Conservation (phyloP, 2,888 invertebrate species). For the Eristalinus sepulchralis region DNA sequence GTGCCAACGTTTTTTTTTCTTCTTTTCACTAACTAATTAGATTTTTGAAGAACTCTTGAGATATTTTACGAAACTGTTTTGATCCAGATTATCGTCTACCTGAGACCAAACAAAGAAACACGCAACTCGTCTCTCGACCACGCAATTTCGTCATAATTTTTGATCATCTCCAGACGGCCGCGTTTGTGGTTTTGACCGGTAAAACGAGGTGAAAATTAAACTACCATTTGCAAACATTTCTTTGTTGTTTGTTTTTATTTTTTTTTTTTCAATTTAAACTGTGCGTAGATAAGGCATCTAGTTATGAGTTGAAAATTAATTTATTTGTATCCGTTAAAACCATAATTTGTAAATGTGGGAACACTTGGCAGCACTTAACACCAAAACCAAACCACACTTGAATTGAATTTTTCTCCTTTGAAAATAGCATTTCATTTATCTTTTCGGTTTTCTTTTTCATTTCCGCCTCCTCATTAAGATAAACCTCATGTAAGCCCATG, state of each 20-base stretch:
- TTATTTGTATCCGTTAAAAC: constrained; percentile 42
- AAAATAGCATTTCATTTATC: constrained; percentile 51
- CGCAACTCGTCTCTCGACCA: background rate
- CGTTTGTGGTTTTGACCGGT: background rate
- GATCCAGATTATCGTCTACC: background rate
- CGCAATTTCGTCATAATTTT: background rate
- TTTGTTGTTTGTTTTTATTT: no score
- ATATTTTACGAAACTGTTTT: background rate
- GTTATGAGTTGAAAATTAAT: constrained; percentile 27
- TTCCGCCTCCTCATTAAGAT: constrained; percentile 40
- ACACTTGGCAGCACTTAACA: constrained; percentile 18
- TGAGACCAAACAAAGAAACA: background rate
- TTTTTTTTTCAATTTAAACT: background rate
- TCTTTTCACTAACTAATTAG: background rate
- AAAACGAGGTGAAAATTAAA: background rate
- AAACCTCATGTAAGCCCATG: constrained; percentile 35
- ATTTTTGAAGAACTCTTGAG: background rate
- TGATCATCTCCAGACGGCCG: background rate
- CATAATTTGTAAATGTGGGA: constrained; percentile 26
- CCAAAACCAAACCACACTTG: background rate
- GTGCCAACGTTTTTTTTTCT: background rate
- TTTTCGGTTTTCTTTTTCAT: constrained; percentile 6
- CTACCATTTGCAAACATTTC: background rate
- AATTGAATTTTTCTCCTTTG: constrained; percentile 32
- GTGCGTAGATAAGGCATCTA: background rate